Evolutionary conservation across 2,113 vertebrate species (phyloP).

Genomic region (Leptobrachium leishanense): DNA sequence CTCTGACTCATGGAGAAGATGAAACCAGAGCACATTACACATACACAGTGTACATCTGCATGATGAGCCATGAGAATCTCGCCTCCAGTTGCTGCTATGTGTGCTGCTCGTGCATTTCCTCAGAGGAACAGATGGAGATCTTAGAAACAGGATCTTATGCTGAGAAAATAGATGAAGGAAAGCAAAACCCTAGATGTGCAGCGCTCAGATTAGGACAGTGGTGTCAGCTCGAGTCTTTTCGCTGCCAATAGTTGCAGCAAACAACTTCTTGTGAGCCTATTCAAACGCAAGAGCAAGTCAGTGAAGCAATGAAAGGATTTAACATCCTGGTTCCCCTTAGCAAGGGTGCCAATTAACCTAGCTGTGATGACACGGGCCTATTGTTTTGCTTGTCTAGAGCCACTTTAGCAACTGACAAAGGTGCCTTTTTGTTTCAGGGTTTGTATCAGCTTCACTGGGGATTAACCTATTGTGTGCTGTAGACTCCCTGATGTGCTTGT

Average conservation of each 20-base stretch:
- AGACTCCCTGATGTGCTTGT: background rate
- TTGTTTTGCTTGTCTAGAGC: slow-evolving; percentile 21
- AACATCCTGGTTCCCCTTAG: slow-evolving; percentile 47
- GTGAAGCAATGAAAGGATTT: slow-evolving; percentile 38
- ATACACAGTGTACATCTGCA: background rate
- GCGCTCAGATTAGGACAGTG: slow-evolving; percentile 49
- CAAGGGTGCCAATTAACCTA: slow-evolving; percentile 47
- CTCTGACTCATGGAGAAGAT: slow-evolving; percentile 45
- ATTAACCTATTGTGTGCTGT: slow-evolving; percentile 12
- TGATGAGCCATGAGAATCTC: slow-evolving; percentile 35
- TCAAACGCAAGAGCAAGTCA: slow-evolving; percentile 30
- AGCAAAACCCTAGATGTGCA: slow-evolving; percentile 44
- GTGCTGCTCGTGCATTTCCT: slow-evolving; percentile 48
- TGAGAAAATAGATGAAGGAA: slow-evolving; percentile 38
- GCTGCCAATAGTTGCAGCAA: slow-evolving; percentile 10
- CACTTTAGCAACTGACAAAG: slow-evolving; percentile 35
- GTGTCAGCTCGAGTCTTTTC: slow-evolving; percentile 46
- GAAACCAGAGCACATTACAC: slow-evolving; percentile 26
- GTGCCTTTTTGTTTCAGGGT: slow-evolving; percentile 37
- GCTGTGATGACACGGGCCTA: slow-evolving; percentile 40
- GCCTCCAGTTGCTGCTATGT: slow-evolving; percentile 12
- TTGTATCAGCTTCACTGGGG: background rate
- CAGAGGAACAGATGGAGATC: slow-evolving; percentile 53
- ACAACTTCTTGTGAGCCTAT: slow-evolving; percentile 13
- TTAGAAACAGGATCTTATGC: slow-evolving; percentile 51